A percentile compares a stretch with the other conserved stretches of the same genome.
These are phyloP conservation scores for Etheostoma spectabile DNA, from an alignment of 2,113 vertebrate genomes.

Conservation along the genomic window DNA sequence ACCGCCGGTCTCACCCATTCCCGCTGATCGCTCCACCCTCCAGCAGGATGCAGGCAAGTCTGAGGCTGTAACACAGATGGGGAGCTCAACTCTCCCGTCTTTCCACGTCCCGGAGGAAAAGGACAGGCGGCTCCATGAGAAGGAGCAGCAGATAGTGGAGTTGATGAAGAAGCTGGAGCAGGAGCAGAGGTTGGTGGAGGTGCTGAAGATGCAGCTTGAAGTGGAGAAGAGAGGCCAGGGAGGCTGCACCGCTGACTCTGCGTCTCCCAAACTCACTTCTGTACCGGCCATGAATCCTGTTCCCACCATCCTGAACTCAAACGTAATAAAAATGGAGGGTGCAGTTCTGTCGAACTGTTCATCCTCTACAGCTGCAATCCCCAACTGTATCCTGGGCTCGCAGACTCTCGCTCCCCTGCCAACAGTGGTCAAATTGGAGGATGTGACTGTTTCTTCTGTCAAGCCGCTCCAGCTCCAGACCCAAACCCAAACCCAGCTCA, in stretches of 20 bases:
- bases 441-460: slow-evolving; percentile 70
- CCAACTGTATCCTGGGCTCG: slow-evolving; percentile 50
- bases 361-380: slow-evolving; percentile 24
- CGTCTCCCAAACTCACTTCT: slow-evolving; percentile 22
- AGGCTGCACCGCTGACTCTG: slow-evolving; percentile 51
- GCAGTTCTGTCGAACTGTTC: slow-evolving; percentile 71
- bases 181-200: slow-evolving; percentile 96
- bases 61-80: slow-evolving; percentile 78
- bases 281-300: slow-evolving; percentile 17
- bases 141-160: slow-evolving; percentile 96
- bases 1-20: slow-evolving; percentile 89
- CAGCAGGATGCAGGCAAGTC: slow-evolving; percentile 85
- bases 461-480: slow-evolving; percentile 60
- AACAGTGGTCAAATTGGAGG: slow-evolving; percentile 81
- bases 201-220: slow-evolving; percentile 96
- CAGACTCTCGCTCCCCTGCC: slow-evolving; percentile 39
- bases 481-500: slow-evolving; percentile 60
- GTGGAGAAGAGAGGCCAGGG: slow-evolving; percentile 91
- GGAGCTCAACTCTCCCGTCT: slow-evolving; percentile 70
- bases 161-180: slow-evolving; percentile 95
- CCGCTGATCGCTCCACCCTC: slow-evolving; percentile 82
- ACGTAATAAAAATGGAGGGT: slow-evolving; percentile 76
- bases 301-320: slow-evolving; percentile 46
- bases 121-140: slow-evolving; percentile 95
- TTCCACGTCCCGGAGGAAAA: slow-evolving; percentile 84